Percentiles rank a stretch among this genome's conserved stretches.
Evolutionary conservation across 2,113 vertebrate genomes (phyloP).

Genomic region (Podarcis raffonei): DNA sequence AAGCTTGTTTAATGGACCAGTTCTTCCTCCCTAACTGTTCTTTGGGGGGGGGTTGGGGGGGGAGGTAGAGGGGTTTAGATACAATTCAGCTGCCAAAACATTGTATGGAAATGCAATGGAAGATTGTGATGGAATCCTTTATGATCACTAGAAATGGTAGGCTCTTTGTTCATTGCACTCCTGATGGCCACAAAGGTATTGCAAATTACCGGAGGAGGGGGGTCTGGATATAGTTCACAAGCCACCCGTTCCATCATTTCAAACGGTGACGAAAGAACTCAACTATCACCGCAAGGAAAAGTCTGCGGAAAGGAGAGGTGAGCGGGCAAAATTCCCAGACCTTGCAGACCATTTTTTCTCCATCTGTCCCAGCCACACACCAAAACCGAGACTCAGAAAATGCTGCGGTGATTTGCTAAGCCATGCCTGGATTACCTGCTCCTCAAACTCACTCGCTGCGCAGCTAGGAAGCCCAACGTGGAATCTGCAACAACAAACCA

Average conservation of each 20-base stretch:
- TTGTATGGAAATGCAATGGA: neutral
- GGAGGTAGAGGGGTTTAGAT: neutral
- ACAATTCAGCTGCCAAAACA: neutral
- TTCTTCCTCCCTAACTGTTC: neutral
- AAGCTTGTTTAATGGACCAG: neutral
- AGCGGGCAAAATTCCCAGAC: constrained; percentile 12
- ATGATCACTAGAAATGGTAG: neutral
- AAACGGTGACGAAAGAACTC: constrained; percentile 30
- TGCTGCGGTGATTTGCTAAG: neutral
- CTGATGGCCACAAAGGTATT: neutral
- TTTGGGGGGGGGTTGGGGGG: too few relatives aligned
- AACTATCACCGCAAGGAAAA: constrained; percentile 1
- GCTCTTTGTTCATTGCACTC: neutral
- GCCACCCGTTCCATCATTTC: constrained; percentile 29
- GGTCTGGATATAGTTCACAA: neutral
- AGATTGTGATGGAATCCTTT: neutral
- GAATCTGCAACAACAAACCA: constrained; percentile 29
- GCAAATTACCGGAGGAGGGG: neutral
- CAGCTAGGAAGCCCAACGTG: constrained; percentile 30
- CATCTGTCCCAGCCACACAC: neutral
- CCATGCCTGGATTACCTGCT: neutral
- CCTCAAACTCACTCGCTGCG: constrained; percentile 1
- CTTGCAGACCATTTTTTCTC: neutral
- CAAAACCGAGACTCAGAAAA: neutral
- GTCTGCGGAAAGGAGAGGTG: accelerated